Evolutionary conservation across 2,797 vertebrate genomes (phyloP).

Genomic region (Alosa sapidissima): DNA sequence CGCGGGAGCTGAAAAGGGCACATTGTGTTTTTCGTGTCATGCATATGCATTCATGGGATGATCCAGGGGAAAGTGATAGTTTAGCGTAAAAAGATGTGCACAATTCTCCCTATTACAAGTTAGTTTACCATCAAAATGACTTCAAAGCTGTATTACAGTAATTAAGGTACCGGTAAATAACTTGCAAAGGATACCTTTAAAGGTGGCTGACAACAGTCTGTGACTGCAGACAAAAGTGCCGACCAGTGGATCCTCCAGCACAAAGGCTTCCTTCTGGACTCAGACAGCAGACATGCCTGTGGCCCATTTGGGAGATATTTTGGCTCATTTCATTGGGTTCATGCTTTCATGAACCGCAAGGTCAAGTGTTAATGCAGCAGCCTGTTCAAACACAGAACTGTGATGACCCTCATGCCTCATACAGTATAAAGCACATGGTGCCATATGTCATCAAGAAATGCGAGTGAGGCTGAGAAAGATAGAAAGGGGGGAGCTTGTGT

Average conservation of each 20-base stretch:
- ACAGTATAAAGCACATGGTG: neutral
- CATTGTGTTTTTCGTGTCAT: too few relatives aligned
- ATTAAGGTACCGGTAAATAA: too few relatives aligned
- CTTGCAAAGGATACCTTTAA: too few relatives aligned
- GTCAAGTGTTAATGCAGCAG: neutral
- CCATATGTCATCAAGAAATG: neutral
- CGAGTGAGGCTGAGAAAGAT: neutral
- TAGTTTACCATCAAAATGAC: too few relatives aligned
- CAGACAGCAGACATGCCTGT: neutral
- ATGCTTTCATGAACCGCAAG: neutral
- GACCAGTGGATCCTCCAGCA: neutral
- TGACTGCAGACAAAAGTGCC: neutral
- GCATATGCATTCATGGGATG: too few relatives aligned
- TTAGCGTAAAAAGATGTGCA: too few relatives aligned
- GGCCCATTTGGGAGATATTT: constrained; percentile 13
- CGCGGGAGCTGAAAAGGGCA: too few relatives aligned
- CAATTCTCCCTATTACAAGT: too few relatives aligned
- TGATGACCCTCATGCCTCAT: neutral
- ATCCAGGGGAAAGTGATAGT: too few relatives aligned
- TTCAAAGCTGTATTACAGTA: too few relatives aligned
- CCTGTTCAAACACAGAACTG: neutral
- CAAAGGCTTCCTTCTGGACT: neutral
- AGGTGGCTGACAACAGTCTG: too few relatives aligned
- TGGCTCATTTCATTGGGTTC: neutral
- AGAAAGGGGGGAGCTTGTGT: neutral